Percentiles rank a stretch among this genome's conserved stretches.
Evolutionary conservation across 2,888 invertebrate species (phyloP).

Genomic region (Eumacrocentrus americanus): DNA sequence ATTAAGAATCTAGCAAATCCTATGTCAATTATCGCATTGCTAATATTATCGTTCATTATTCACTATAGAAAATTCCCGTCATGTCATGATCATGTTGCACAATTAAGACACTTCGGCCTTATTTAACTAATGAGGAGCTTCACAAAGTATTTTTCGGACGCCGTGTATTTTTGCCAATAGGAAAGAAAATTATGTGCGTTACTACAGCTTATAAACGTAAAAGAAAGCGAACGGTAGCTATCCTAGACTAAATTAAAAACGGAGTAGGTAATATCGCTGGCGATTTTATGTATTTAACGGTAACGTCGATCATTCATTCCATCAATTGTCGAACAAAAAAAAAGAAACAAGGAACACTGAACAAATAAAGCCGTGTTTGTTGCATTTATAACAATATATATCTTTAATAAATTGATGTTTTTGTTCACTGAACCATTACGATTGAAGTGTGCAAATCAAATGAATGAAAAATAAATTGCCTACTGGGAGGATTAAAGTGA

Average conservation of each 20-base stretch:
- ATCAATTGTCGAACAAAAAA: slow-evolving; percentile 40
- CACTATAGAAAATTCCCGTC: not conserved
- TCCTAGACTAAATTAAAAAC: slow-evolving; percentile 42
- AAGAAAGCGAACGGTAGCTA: slow-evolving; percentile 17
- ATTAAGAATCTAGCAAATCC: not conserved
- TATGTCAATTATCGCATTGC: not conserved
- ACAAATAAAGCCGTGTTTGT: slow-evolving; percentile 41
- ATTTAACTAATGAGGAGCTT: not conserved
- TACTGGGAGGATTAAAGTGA: not conserved
- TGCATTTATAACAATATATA: slow-evolving; percentile 46
- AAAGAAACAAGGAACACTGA: slow-evolving; percentile 40
- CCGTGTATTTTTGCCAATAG: slow-evolving; percentile 35
- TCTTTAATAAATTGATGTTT: not conserved
- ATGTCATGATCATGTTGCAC: too few species aligned
- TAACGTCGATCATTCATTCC: slow-evolving; percentile 54
- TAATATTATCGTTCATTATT: not conserved
- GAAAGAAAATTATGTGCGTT: slow-evolving; percentile 35
- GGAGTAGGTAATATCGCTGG: slow-evolving; percentile 50
- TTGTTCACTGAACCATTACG: not conserved
- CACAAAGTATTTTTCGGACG: not conserved
- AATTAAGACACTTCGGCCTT: not conserved
- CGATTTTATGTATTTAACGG: slow-evolving; percentile 56
- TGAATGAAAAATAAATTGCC: not conserved
- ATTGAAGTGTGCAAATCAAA: not conserved
- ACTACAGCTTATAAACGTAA: slow-evolving; percentile 31